These are phyloP conservation scores for Lophius americanus DNA, from an alignment of 2,797 vertebrate species.

Conservation along the genomic window DNA sequence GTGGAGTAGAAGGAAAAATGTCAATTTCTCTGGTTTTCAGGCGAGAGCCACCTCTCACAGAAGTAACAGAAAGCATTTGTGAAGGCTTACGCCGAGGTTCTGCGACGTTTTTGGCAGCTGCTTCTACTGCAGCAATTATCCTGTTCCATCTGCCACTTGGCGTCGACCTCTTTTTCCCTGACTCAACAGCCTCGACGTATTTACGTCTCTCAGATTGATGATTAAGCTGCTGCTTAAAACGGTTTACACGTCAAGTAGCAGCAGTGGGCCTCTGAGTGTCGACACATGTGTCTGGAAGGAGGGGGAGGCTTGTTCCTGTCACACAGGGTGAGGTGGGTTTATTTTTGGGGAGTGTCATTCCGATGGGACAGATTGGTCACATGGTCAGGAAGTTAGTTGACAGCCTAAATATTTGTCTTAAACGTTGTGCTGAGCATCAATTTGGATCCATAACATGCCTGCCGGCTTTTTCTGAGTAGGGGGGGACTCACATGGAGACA, in stretches of 20 bases:
- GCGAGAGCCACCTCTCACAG: conserved; percentile 3
- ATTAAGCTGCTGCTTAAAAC: conserved; percentile 86
- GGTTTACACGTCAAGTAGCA: conserved; percentile 70
- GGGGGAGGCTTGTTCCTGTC: conserved; percentile 41
- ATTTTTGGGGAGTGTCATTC: conserved; percentile 75
- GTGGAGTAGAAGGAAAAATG: conserved; percentile 14
- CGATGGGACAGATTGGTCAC: conserved; percentile 47
- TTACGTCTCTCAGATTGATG: conserved; percentile 85
- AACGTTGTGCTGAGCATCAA: conserved; percentile 48
- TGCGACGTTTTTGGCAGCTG: conserved; percentile 60
- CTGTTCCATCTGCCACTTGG: conserved; percentile 80
- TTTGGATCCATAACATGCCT: conserved; percentile 17
- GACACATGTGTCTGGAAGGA: conserved; percentile 45
- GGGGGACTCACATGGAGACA: not conserved
- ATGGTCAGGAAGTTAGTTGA: conserved; percentile 68
- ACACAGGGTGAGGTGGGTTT: conserved; percentile 55
- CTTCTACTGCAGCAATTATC: conserved; percentile 71
- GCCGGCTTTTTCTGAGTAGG: too few relatives aligned
- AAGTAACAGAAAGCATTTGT: conserved; percentile 6
- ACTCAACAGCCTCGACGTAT: conserved; percentile 80
- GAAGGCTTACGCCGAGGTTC: conserved; percentile 11
- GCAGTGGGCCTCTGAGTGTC: conserved; percentile 60
- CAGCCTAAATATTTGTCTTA: conserved; percentile 67
- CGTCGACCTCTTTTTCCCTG: conserved; percentile 80
- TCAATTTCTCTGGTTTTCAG: not conserved